phyloP scores from a whole-genome alignment of 64 coral and sea anemone species.

The Exaiptasia diaphana region DNA sequence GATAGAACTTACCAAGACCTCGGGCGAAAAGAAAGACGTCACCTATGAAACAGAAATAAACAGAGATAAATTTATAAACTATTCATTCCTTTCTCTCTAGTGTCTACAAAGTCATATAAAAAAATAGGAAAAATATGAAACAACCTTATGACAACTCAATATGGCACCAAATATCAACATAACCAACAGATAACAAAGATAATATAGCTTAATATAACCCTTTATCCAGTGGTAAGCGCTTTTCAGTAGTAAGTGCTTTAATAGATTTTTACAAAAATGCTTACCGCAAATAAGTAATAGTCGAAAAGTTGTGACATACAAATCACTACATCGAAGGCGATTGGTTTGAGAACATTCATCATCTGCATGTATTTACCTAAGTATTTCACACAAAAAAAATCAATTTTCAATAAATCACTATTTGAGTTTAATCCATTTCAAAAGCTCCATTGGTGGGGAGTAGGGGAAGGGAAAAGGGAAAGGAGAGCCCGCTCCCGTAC shows the following conservation, averaged over 20 bases:
- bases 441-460: background rate
- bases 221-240: too few species aligned
- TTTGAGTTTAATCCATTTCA: background rate
- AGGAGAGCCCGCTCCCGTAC: background rate
- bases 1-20: constrained; percentile 92
- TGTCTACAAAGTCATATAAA: background rate
- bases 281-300: constrained; percentile 95
- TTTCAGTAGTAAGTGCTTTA: too few species aligned
- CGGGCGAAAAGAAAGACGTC: constrained; percentile 88
- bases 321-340: constrained; percentile 98
- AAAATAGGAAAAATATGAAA: background rate
- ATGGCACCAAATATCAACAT: too few species aligned
- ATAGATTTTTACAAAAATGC: background rate
- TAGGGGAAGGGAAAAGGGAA: background rate
- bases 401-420: background rate
- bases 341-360: constrained; percentile 99
- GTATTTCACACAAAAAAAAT: background rate
- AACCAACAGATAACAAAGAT: too few species aligned
- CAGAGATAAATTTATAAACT: background rate
- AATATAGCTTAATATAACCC: too few species aligned
- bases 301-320: constrained; percentile 99
- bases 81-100: background rate
- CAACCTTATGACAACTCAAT: too few species aligned
- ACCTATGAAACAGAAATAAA: constrained; percentile 32
- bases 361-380: constrained; percentile 99